phyloP scores from a whole-genome alignment of 2,888 invertebrate genomes.

The Eremobia ochroleuca region DNA sequence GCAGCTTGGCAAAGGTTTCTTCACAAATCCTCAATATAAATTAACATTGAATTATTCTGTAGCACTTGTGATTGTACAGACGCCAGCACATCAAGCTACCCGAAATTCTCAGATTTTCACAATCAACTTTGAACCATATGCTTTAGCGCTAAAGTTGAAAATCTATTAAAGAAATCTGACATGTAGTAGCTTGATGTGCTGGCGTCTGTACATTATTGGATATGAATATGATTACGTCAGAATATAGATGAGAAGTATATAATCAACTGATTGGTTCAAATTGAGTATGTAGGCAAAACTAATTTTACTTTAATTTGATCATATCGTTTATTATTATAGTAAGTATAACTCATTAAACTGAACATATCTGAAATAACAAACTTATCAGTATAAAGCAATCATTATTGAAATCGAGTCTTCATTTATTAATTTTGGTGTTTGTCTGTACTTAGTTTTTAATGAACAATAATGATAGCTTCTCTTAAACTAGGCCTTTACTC shows the following conservation, averaged over 20 bases:
- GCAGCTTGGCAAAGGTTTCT: slow-evolving; percentile 31
- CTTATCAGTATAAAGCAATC: slow-evolving; percentile 55
- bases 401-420: slow-evolving; percentile 47
- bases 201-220: slow-evolving; percentile 19
- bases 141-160: no score
- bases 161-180: no score
- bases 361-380: slow-evolving; percentile 68
- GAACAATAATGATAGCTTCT: slow-evolving; percentile 19
- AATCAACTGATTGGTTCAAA: slow-evolving; percentile 7
- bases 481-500: slow-evolving; percentile 31
- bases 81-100: no score
- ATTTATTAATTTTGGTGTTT: slow-evolving; percentile 42
- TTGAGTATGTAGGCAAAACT: slow-evolving; percentile 18
- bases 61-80: slow-evolving; percentile 55
- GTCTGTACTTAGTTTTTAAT: slow-evolving; percentile 46
- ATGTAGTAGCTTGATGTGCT: no score
- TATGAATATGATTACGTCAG: slow-evolving; percentile 16
- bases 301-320: slow-evolving; percentile 57
- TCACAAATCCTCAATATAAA: slow-evolving; percentile 25
- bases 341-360: slow-evolving; percentile 55
- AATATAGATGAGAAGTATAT: slow-evolving; percentile 5
- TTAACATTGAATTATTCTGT: slow-evolving; percentile 47
- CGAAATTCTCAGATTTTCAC: no score
- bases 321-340: slow-evolving; percentile 56
- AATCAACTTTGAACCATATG: no score